Percentiles rank a stretch among this genome's conserved stretches.
Evolutionary conservation across 2,113 vertebrate genomes (phyloP).

Genomic region (Nyctibius bracteatus): DNA sequence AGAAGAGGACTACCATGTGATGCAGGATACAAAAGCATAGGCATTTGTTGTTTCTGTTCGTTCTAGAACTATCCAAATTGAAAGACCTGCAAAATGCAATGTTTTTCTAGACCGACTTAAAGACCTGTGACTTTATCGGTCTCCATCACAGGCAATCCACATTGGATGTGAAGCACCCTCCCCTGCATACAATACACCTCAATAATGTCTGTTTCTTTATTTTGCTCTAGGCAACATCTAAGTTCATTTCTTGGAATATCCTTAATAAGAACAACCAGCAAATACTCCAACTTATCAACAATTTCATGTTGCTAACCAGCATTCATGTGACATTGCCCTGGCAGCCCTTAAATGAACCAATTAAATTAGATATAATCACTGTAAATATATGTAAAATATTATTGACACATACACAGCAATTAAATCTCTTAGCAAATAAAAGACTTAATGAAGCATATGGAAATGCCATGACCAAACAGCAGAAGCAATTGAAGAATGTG

Average conservation of each 20-base stretch:
- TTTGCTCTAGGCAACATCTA: not conserved
- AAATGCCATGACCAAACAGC: not conserved
- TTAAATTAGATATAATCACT: slow-evolving; percentile 24
- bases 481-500: not conserved
- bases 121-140: no score
- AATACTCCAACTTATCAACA: not conserved
- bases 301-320: not conserved
- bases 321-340: not conserved
- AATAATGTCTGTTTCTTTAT: not conserved
- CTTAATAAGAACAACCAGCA: not conserved
- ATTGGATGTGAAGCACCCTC: not conserved
- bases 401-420: slow-evolving; percentile 22
- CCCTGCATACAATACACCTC: not conserved
- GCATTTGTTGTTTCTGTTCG: not conserved
- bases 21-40: not conserved
- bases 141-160: not conserved
- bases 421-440: slow-evolving; percentile 26
- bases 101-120: no score
- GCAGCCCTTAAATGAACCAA: not conserved
- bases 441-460: not conserved
- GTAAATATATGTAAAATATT: slow-evolving; percentile 38
- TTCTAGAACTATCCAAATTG: not conserved
- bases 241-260: not conserved
- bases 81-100: not conserved
- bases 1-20: not conserved